Evolutionary conservation across 2,888 invertebrate species (phyloP), one percentile per base, ranked within the genome.

Genomic region (Tridacna crocea): DNA sequence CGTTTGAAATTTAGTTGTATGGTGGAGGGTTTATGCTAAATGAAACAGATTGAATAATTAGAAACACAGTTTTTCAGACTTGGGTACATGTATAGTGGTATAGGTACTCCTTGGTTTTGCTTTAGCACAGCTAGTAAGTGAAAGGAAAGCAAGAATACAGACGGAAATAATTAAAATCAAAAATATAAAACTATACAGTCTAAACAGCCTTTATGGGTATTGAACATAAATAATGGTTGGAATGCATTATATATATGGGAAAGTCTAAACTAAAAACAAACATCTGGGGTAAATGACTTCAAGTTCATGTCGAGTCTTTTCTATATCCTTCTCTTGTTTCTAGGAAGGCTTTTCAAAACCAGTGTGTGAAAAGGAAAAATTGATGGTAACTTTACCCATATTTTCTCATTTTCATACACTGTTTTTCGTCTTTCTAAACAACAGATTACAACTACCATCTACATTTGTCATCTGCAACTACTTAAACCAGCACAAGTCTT

Each of bases 171-270:
- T 26, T 15, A 65, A 12, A 65, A 26, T 4, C 61, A 0, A 36
- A 27, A 65, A 27, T 65, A 27, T 65, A 65, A 19, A 66, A 66
- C 66, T 66, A n/a, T 66, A 66, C 66, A 66, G 36, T 36, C 36
- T 36, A 36, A 36, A 66, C 46, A 36, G 11, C 26, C 27, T 46
- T n/a, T 46, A 13, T 36, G 27, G 19, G 27, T 36, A 46, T 36
- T 46, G 46, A 15, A 19, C 26, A 46, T 46, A 66, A 66, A 46
- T 46, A 66, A 66, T 66, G 46, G 46, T 66, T 66, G 66, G 66
- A 66, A 66, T 66, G 66, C 66, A 66, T 66, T 66, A 46, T 36
- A 19, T 3, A 66, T 66, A 66, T 36, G 65, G 65, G 36, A 66
- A 27, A 36, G 46, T 13, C 13, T 36, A 24, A 24, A 12, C 24